Percentiles rank a stretch among this genome's conserved stretches.
Conservation (phyloP, 92 coral and sea anemone genomes). For the Actinernus sp. region DNA sequence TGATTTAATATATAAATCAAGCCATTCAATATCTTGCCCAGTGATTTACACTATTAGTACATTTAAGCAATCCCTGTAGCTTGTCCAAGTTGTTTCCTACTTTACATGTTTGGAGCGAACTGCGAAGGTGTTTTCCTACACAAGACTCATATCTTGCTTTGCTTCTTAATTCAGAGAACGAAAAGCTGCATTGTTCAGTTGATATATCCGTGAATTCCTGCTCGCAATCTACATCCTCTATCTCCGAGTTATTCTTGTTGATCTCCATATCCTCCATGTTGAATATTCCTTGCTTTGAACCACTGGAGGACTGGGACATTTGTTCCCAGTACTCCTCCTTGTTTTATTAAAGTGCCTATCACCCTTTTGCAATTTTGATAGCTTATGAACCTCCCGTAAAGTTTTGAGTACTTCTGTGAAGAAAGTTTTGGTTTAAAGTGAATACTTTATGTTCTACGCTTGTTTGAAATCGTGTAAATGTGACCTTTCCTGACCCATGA, state of each 20-base stretch:
- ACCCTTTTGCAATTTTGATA: too few species aligned
- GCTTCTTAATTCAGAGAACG: conserved; percentile 43
- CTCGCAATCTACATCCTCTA: conserved; percentile 37
- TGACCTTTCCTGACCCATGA: too few species aligned
- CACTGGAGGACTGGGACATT: conserved; percentile 36
- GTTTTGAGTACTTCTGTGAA: too few species aligned
- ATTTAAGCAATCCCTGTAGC: conserved; percentile 47
- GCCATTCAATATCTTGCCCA: conserved; percentile 26
- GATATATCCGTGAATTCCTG: conserved; percentile 21
- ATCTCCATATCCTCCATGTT: conserved; percentile 20
- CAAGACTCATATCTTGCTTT: conserved; percentile 34
- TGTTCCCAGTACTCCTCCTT: conserved; percentile 33
- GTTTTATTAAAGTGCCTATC: too few species aligned
- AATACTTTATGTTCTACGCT: too few species aligned
- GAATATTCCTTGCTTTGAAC: conserved; percentile 4
- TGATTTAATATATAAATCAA: conserved; percentile 48
- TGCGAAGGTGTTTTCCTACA: conserved; percentile 40
- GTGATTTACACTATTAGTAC: conserved; percentile 34
- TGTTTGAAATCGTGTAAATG: too few species aligned
- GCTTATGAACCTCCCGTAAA: too few species aligned
- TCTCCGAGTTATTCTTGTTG: conserved; percentile 1
- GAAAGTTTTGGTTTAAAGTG: too few species aligned
- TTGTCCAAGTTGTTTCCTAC: conserved; percentile 50
- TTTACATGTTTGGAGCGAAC: conserved; percentile 61
- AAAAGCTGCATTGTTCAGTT: conserved; percentile 14